Percentiles rank a stretch among this genome's conserved stretches.
These are phyloP conservation scores for Trogon melanurus DNA, from an alignment of 2,113 vertebrate species.

Conservation along the genomic window DNA sequence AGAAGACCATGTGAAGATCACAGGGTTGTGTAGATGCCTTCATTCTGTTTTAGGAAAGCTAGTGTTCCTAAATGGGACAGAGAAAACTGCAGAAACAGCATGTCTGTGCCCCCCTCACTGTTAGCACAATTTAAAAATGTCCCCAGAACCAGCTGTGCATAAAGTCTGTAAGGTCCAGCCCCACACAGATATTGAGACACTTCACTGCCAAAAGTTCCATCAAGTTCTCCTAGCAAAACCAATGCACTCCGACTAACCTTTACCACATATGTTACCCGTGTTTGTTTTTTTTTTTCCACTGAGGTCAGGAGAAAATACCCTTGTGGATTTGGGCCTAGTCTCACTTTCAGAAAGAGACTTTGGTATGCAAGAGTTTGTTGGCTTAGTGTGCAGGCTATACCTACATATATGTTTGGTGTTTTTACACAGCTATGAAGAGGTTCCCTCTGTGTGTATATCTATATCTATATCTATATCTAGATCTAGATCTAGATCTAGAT, in stretches of 20 bases:
- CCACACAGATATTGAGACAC: not conserved
- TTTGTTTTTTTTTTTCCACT: not conserved
- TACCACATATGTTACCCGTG: not conserved
- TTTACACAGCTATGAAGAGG: too few relatives aligned
- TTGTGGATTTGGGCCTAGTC: not conserved
- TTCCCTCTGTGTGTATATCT: too few relatives aligned
- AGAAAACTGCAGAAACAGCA: not conserved
- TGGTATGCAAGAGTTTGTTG: not conserved
- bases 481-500: too few relatives aligned
- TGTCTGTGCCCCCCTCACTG: not conserved
- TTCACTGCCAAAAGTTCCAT: not conserved
- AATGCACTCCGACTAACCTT: not conserved
- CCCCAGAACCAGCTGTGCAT: not conserved
- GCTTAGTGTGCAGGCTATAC: not conserved
- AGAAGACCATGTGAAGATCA: not conserved
- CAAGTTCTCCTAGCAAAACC: not conserved
- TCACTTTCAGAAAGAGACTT: not conserved
- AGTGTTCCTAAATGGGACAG: not conserved
- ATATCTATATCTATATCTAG: not conserved
- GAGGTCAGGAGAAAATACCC: rapidly evolving
- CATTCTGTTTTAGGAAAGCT: not conserved
- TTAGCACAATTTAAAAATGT: not conserved
- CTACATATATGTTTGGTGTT: not conserved
- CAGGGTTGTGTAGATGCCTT: not conserved
- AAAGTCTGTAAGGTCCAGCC: not conserved